Base-by-base conservation (phyloP, 2,797 vertebrate species). In the Odontamblyopus lacepedii region DNA sequence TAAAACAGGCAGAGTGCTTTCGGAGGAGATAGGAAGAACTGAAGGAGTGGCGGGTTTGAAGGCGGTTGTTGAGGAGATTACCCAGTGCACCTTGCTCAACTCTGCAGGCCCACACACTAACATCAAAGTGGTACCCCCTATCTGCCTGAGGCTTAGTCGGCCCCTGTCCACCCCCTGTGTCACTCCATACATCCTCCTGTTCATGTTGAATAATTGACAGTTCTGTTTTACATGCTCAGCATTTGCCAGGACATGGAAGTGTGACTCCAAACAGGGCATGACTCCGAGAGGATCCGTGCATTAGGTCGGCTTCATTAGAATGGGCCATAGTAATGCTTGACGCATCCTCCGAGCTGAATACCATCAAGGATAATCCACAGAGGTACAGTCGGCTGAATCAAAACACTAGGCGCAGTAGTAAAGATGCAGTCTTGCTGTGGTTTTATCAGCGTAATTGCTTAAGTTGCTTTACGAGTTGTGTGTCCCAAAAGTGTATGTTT, bases 181-280 rank as follows among this genome's bases (percentile, higher is more conserved):
- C 91, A 93, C 91, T 92, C 91, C 91, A 91, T 91, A 91, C 92
- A 92, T 91, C 90, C 91, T 91, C 88, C 84, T 91, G 91, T 87
- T 92, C 88, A 88, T 92, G 90, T 90, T 93, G 91, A 92, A 93
- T 93, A 93, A 92, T 92, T 93, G 91, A 92, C 90, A 92, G 89
- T 91, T 92, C 91, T 92, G 92, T 92, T 93, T 92, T 92, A 92
- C 92, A 92, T 93, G 91, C 92, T 92, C 92, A 90, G 88, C 91
- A 89, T 92, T 92, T 92, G 91, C 89, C 88, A 89, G 88, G 91
- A 92, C 89, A 92, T 92, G 91, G 88, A 85, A 90, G 89, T 92
- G 91, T 91, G 91, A 91, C 92, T 93, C 90, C 86, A 90, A 93
- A 92, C 80, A 89, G 88, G 88, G 88, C 92, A 89, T 83, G 91